Conservation (phyloP, 2,888 invertebrate species). For the Salticus scenicus region DNA sequence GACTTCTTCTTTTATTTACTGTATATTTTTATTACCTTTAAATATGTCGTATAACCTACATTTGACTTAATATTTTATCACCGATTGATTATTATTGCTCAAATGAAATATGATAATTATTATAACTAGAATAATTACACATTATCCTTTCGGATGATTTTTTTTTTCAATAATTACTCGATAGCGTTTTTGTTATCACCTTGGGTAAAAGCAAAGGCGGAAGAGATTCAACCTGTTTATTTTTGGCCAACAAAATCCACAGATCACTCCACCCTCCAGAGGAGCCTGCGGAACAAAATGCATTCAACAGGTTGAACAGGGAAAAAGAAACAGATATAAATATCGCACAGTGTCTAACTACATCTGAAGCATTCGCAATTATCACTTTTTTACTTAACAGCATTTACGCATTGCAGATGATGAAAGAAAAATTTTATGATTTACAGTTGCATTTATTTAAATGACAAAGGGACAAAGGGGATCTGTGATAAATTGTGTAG, state of each 20-base stretch:
- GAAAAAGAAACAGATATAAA: conserved; percentile 21
- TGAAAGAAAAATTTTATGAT: background rate
- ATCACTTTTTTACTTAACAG: background rate
- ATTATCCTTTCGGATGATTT: no score
- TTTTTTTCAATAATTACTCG: no score
- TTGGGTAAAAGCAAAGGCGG: conserved; percentile 24
- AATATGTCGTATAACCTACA: no score
- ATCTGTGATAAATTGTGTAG: no score
- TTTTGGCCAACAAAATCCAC: conserved; percentile 23
- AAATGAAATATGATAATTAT: no score
- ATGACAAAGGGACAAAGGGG: no score
- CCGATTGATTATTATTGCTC: no score
- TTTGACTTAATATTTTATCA: no score
- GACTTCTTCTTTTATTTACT: no score
- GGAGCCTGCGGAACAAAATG: background rate
- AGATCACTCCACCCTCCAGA: conserved; percentile 21
- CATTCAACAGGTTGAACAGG: background rate
- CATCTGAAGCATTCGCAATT: background rate
- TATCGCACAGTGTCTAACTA: conserved; percentile 2
- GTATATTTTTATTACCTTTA: no score
- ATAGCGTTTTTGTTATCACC: conserved; percentile 5
- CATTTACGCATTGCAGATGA: background rate
- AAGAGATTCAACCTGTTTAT: conserved; percentile 15
- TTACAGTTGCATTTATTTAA: no score
- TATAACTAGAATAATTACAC: no score